Conservation (phyloP, 1,140 invertebrate species). For the Sinella curviseta region DNA sequence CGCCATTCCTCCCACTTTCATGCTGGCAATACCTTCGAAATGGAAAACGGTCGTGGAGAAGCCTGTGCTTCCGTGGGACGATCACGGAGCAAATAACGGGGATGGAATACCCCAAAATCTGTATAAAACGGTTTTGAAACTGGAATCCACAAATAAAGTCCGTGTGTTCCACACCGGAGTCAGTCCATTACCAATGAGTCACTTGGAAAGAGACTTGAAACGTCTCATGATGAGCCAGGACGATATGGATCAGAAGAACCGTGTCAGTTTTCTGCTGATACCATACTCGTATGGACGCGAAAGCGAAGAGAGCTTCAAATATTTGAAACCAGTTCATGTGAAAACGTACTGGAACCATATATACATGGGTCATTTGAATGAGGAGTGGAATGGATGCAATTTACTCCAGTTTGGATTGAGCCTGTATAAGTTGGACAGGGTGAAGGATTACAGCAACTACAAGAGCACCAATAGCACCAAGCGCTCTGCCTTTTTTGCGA, state of each 20-base stretch:
- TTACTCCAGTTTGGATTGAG: conserved; percentile 18
- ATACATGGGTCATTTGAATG: conserved; percentile 5
- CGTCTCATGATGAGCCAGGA: conserved; percentile 13
- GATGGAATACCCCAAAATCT: conserved; percentile 23
- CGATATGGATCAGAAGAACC: not conserved
- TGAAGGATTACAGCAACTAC: not conserved
- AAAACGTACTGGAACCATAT: conserved; percentile 49
- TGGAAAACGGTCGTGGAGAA: conserved; percentile 45
- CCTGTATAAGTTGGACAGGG: conserved; percentile 10
- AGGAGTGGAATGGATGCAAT: not conserved
- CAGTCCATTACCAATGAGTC: conserved; percentile 37
- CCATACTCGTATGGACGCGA: conserved; percentile 36
- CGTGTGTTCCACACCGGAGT: conserved; percentile 47
- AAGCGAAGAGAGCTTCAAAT: conserved; percentile 28
- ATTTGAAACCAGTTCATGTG: conserved; percentile 34
- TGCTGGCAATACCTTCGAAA: conserved; percentile 43
- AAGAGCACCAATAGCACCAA: conserved; percentile 9
- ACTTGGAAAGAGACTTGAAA: conserved; percentile 43
- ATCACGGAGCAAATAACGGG: not conserved
- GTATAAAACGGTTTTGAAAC: conserved; percentile 48
- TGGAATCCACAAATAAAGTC: conserved; percentile 44
- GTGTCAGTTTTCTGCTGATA: conserved; percentile 41
- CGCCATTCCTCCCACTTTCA: conserved; percentile 47
- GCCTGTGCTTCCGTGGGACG: not conserved
- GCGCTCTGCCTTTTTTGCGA: not conserved